Conservation (phyloP, 1,140 invertebrate species). For the Bilobella aurantiaca region DNA sequence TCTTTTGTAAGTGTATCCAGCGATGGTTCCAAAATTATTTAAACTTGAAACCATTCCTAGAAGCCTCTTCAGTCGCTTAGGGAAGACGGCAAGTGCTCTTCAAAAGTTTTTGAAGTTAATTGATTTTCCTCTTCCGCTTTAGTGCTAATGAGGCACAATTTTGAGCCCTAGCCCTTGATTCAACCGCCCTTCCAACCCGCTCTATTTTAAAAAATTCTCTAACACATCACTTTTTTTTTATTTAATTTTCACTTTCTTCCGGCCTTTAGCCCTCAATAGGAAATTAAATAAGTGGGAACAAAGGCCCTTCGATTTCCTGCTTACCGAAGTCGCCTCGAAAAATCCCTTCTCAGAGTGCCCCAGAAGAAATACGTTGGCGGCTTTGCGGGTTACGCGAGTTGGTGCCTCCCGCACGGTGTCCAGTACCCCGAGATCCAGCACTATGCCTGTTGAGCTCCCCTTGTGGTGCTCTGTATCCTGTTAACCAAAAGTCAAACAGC, state of each 20-base stretch:
- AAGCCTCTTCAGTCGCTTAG: no score
- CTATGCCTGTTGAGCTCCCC: slow-evolving; percentile 20
- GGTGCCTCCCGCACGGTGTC: slow-evolving; percentile 36
- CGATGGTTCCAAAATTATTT: no score
- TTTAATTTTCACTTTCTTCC: no score
- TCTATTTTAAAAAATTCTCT: neutral
- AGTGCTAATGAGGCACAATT: neutral
- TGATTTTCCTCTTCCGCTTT: slow-evolving; percentile 5
- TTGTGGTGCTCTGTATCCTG: neutral
- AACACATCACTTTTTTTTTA: no score
- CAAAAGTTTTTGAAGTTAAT: slow-evolving; percentile 4
- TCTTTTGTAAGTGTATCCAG: no score
- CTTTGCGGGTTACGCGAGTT: slow-evolving; percentile 36
- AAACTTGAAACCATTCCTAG: no score
- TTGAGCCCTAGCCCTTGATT: neutral
- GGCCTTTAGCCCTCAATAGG: no score
- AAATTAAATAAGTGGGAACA: neutral
- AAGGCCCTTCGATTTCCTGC: neutral
- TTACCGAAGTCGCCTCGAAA: slow-evolving; percentile 35
- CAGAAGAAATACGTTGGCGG: slow-evolving; percentile 38
- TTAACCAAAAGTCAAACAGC: neutral
- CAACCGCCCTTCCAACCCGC: neutral
- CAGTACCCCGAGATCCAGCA: slow-evolving; percentile 38
- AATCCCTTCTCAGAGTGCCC: slow-evolving; percentile 36
- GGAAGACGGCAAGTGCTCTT: no score